Evolutionary conservation across 2,797 vertebrate species (phyloP).

Genomic region (Fistularia tabacaria): DNA sequence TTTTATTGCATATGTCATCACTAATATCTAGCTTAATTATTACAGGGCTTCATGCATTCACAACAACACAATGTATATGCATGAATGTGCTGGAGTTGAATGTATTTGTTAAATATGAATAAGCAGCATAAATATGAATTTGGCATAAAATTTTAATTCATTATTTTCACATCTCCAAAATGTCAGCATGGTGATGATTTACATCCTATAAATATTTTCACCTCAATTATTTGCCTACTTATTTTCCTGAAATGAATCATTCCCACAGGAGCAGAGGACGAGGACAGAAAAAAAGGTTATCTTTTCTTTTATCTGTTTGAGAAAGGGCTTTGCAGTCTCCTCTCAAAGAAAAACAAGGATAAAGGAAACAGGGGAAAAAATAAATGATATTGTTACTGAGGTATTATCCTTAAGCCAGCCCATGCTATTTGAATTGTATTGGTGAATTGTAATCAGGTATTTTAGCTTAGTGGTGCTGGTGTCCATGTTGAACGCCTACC

Average conservation of each 20-base stretch:
- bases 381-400: conserved; percentile 98
- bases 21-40: conserved; percentile 60
- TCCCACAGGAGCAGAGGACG: conserved; percentile 20
- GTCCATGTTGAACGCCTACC: conserved; percentile 84
- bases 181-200: conserved; percentile 57
- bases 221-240: conserved; percentile 26
- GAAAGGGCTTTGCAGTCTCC: conserved; percentile 86
- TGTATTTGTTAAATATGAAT: conserved; percentile 67
- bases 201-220: conserved; percentile 62
- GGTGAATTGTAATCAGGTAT: conserved; percentile 98
- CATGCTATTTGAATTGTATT: conserved; percentile 87
- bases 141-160: conserved; percentile 64
- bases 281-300: conserved; percentile 56
- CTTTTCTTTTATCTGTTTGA: conserved; percentile 88
- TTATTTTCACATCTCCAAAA: conserved; percentile 61
- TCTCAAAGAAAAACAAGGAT: conserved; percentile 89
- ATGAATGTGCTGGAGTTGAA: conserved; percentile 54
- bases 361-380: conserved; percentile 87
- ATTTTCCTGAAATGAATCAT: conserved; percentile 22
- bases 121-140: conserved; percentile 65
- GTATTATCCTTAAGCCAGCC: conserved; percentile 93
- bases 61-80: conserved; percentile 67
- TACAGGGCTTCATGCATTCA: conserved; percentile 54
- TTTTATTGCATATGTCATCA: conserved; percentile 50
- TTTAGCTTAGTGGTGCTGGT: conserved; percentile 91